Base-by-base conservation (phyloP, 2,113 vertebrate genomes). In the Peromyscus polionotus region DNA sequence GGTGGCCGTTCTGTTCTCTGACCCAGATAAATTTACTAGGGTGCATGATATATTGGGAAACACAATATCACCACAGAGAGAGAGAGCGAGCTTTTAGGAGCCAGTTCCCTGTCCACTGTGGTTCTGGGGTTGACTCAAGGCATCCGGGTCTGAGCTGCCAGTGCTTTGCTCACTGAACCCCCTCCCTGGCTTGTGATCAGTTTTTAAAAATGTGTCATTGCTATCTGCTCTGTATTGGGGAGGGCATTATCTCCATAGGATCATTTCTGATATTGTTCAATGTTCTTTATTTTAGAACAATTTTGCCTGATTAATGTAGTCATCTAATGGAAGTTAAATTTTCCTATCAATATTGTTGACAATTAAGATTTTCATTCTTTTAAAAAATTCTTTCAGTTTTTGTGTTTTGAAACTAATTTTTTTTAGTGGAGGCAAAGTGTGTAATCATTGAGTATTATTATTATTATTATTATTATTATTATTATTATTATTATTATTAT, bases 301-400 rank as follows among this genome's bases (percentile, higher is more conserved):
- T 72, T 89, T 93, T 89, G 17, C n/a, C 75, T 80, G 2, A 48
- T 48, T 48, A 48, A 48, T 65, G 81, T 72, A n/a, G 70, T 94
- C 10, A 72, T 94, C 10, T 88, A 8, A 89, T 33, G 31, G 85
- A 72, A 48, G 65, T 48, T 94, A 94, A 81, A 89, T 19, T 89
- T 80, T 89, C 33, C 51, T 1, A 81, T 68, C 45, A 72, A 28
- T 33, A 80, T 70, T 88, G 61, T 81, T 81, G 39, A 81, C 48
- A 54, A 68, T 48, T 87, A 68, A 87, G 42, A 54, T 89, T 81
- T 65, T 75, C 22, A 88, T 10, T 20, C 88, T 93, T 79, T 45
- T 39, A 17, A 51, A 57, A 45, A 88, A 51, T 3, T 63, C 7
- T 63, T 59, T 83, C 3, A 36, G 31, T 51, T 68, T 57, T 7